Conservation (phyloP, 2,797 vertebrate species). For the Ibycter americanus region DNA sequence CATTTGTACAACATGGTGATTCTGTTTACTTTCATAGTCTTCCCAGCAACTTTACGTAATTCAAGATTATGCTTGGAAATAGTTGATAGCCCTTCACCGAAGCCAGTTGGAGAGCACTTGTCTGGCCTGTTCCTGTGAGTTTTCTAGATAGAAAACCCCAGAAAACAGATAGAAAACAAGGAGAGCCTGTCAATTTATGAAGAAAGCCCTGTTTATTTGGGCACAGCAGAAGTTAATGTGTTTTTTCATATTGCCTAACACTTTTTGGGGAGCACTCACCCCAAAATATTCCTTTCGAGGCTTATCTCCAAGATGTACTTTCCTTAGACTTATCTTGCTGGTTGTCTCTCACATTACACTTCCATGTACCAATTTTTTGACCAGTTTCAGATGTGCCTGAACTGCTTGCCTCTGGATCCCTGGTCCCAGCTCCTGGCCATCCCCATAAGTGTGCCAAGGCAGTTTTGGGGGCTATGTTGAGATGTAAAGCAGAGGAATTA, state of each 20-base stretch:
- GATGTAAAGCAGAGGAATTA: background rate
- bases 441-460: background rate
- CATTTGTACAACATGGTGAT: background rate
- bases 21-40: background rate
- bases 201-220: background rate
- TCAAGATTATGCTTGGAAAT: background rate
- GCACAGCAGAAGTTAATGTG: background rate
- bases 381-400: background rate
- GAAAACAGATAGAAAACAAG: too few relatives aligned
- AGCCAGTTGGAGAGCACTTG: background rate
- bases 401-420: background rate
- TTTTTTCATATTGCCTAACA: background rate
- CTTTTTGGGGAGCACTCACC: background rate
- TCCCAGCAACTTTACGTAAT: background rate
- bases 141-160: background rate
- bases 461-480: background rate
- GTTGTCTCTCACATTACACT: fast-evolving
- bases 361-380: background rate
- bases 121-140: background rate
- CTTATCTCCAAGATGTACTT: background rate
- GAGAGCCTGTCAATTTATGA: background rate
- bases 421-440: background rate
- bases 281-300: background rate
- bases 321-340: background rate
- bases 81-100: background rate